Base-by-base conservation (phyloP, 2,113 vertebrate genomes). In the Stigmatopora nigra region DNA sequence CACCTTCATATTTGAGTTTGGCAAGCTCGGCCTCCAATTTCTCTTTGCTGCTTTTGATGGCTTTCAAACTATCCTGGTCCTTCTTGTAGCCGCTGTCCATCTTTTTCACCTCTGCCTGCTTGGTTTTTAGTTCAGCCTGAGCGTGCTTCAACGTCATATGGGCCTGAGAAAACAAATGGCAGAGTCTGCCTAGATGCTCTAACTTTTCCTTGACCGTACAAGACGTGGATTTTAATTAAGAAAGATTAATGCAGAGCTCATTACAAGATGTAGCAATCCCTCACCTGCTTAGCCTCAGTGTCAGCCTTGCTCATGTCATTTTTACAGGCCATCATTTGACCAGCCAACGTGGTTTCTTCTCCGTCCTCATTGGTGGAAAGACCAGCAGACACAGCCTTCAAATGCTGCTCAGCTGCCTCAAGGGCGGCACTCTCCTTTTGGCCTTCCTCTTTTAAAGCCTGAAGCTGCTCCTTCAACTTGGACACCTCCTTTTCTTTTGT, bases 281-380 rank as follows among this genome's bases (percentile, higher is more conserved):
- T 84, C 87, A 96, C 97, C 92, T 96, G 95, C 73, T 95, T 96
- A 75, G 93, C 92, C 71, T 96, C 96, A 0, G 95, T 97, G 56
- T 90, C 89, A 2, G 94, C 92, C 83, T 95, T 96, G 86, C 93
- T 95, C 46, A 94, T 95, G 52, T 98, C 95, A 66, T 93, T 94
- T 84, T 97, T 98, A 86, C 95, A 98, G 56, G 87, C 70, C 92
- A 98, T 94, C 93, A 98, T 95, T 69, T 98, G 96, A 1, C 77
- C 93, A 13, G 93, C 92, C 41, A 98, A 82, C 8, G 93, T 95
- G 41, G 91, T 91, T 73, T 93, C 94, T 71, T 92, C 90, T 16
- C 93, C 96, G 3, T 93, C 88, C n/a, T 91, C 94, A 17, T 78
- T 95, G 70, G 89, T 91, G n/a, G 94, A 94, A 20, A 95, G 86